Evolutionary conservation across 2,888 invertebrate genomes (phyloP).

Genomic region (Trissoscelio sp.): DNA sequence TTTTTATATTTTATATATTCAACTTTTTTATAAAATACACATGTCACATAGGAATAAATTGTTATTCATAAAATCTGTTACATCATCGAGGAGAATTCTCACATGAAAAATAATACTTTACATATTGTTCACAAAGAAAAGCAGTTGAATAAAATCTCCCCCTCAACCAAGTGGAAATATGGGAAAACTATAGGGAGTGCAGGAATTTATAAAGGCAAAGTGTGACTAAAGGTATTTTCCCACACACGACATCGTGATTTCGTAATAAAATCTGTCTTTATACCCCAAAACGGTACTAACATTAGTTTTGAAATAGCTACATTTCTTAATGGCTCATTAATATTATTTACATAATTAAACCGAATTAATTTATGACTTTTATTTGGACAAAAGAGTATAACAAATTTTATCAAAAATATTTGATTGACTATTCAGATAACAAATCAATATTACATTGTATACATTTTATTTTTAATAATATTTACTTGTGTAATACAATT

Average conservation of each 20-base stretch:
- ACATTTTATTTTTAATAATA: too few species aligned
- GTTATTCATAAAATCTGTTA: not conserved
- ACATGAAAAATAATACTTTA: conserved; percentile 23
- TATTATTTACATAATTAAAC: too few species aligned
- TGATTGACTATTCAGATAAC: too few species aligned
- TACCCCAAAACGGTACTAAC: not conserved
- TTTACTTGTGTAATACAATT: too few species aligned
- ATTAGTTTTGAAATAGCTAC: not conserved
- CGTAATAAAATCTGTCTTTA: conserved; percentile 12
- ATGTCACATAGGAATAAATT: not conserved
- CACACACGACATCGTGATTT: conserved; percentile 35
- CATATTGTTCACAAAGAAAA: conserved; percentile 22
- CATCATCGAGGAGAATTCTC: conserved; percentile 8
- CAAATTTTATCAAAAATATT: too few species aligned
- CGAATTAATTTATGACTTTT: too few species aligned
- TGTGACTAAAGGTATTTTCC: conserved; percentile 38
- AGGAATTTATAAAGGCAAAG: conserved; percentile 25
- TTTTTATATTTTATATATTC: too few species aligned
- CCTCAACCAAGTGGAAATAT: conserved; percentile 15
- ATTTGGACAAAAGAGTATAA: too few species aligned
- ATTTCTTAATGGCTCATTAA: not conserved
- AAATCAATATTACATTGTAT: too few species aligned
- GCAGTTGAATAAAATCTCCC: conserved; percentile 40
- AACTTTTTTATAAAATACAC: not conserved
- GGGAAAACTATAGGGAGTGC: conserved; percentile 20